A percentile compares a stretch with the other conserved stretches of the same genome.
Evolutionary conservation across 2,888 invertebrate species (phyloP).

Genomic region (Polymixis flavicincta): DNA sequence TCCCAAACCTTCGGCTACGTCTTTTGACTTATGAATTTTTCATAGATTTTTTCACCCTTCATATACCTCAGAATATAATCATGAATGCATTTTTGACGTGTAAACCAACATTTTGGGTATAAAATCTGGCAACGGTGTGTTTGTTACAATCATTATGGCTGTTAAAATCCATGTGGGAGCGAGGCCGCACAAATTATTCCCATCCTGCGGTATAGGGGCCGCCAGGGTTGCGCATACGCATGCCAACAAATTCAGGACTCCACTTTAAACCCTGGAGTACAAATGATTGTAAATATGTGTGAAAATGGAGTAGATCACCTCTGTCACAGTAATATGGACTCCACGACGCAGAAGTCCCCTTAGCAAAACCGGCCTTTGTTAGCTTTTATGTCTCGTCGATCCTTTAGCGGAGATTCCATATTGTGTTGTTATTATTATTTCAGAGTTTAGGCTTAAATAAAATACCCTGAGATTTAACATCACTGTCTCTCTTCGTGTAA

Average conservation of each 20-base stretch:
- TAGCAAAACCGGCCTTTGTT: not conserved
- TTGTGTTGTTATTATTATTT: constrained; percentile 1
- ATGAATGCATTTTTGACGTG: not conserved
- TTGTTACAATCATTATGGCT: constrained; percentile 42
- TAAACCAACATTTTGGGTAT: not conserved
- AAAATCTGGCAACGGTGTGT: constrained; percentile 15
- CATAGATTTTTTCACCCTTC: not conserved
- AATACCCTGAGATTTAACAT: not conserved
- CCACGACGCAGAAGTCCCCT: not conserved
- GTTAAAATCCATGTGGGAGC: constrained; percentile 68
- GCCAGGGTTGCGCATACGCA: constrained; percentile 24
- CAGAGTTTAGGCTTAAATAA: not conserved
- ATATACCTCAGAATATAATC: not conserved
- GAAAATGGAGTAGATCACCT: not conserved
- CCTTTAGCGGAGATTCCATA: not conserved
- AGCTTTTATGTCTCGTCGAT: not conserved
- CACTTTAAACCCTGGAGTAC: not conserved
- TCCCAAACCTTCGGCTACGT: not conserved
- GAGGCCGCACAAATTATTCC: constrained; percentile 65
- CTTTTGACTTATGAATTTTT: not conserved
- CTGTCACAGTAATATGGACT: not conserved
- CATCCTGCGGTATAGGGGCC: constrained; percentile 68
- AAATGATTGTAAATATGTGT: not conserved
- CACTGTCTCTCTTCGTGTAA: not conserved
- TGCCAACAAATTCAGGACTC: not conserved